Base-by-base conservation (phyloP, 2,113 vertebrate species). In the Casuarius casuarius region DNA sequence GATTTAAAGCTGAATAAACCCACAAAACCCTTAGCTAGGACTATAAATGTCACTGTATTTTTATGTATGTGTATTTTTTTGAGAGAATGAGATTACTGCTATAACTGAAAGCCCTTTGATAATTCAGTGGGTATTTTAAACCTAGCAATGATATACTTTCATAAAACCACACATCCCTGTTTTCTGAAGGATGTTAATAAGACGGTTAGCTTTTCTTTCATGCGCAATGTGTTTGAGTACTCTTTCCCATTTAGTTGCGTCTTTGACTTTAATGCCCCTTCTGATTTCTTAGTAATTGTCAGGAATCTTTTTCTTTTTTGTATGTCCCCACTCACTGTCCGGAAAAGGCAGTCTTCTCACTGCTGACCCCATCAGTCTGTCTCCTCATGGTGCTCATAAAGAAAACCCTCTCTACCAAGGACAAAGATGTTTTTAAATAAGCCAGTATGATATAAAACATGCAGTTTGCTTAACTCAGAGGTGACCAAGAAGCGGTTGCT, bases 1-100 rank as follows among this genome's bases (percentile, higher is more conserved):
- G 77, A 96, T 94, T 95, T 95, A 92, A 96, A 95, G 83, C 92
- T 94, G 94, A 95, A 96, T 95, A 96, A 96, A 97, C 92, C 92
- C 92, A 5, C 91, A 96, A 96, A 96, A 56, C 63, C 62, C 91
- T 96, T 95, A 95, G 93, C 78, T 88, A 89, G 84, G 91, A 83
- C 97, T 96, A 96, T 95, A 94, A 95, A 97, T 87, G 93, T 91
- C 96, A 96, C 91, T 78, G 62, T 92, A 75, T 90, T 96, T 97
- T 97, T 96, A 93, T 95, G 61, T 95, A 92, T 91, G 87, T 80
- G 54, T 66, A 5, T 42, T 75, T 61, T 85, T 85, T 79, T 94
- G 26, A 94, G 89, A 95, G 91, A 95, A 82, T 81, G 44, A 78
- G 74, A 93, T 94, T 94, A 94, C 85, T 81, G 62, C 94, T 96